phyloP scores from a whole-genome alignment of 2,888 invertebrate genomes.

The Nipponacmea schrenckii region DNA sequence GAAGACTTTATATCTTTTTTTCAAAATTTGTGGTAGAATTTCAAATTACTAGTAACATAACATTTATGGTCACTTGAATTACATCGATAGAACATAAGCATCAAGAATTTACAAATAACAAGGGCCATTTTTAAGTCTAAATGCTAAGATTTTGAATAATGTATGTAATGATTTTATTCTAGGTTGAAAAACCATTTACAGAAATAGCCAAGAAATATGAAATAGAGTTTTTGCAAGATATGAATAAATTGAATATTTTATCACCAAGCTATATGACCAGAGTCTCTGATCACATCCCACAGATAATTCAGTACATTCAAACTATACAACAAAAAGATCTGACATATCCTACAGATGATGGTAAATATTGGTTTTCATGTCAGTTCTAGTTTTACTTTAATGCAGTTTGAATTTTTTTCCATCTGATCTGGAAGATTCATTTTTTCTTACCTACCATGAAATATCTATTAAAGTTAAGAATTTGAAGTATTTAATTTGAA shows the following conservation, averaged over 20 bases:
- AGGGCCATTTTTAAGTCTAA: too few species aligned
- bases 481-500: too few species aligned
- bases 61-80: too few species aligned
- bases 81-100: too few species aligned
- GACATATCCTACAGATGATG: slow-evolving; percentile 79
- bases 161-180: slow-evolving; percentile 70
- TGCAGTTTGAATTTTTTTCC: slow-evolving; percentile 3
- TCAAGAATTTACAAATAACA: too few species aligned
- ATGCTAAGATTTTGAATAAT: slow-evolving; percentile 89
- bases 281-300: slow-evolving; percentile 85
- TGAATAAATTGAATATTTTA: slow-evolving; percentile 77
- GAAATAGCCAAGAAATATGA: slow-evolving; percentile 78
- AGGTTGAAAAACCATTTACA: slow-evolving; percentile 72
- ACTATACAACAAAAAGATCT: slow-evolving; percentile 74
- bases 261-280: slow-evolving; percentile 79
- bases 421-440: background rate
- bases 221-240: slow-evolving; percentile 83
- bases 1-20: too few species aligned
- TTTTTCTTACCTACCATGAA: too few species aligned
- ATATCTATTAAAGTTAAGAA: too few species aligned
- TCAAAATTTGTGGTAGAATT: too few species aligned
- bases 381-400: background rate
- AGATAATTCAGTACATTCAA: slow-evolving; percentile 81
- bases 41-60: too few species aligned
- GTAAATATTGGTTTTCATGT: slow-evolving; percentile 57